phyloP scores from a whole-genome alignment of 37 sponge, comb jelly and placozoan genomes.

The Beroe ovata region DNA sequence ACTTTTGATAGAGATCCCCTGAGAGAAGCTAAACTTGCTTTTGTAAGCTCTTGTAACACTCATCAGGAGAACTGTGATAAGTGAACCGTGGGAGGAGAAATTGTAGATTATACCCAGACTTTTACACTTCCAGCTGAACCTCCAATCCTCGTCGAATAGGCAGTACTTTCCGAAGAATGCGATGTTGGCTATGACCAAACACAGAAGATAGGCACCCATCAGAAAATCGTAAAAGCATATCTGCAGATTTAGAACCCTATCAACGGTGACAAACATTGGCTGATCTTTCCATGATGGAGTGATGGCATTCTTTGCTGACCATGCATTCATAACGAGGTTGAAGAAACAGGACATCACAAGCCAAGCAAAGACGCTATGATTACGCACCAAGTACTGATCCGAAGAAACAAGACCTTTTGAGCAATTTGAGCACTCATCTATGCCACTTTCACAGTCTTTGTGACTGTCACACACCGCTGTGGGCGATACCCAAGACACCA shows the following conservation, averaged over 20 bases:
- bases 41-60: constrained; percentile 22
- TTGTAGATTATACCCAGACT: constrained; percentile 18
- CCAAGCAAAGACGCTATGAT: background rate
- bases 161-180: background rate
- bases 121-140: background rate
- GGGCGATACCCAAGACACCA: background rate
- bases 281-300: background rate
- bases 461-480: background rate
- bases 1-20: background rate
- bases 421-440: constrained; percentile 15
- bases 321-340: background rate
- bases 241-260: background rate
- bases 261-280: background rate
- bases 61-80: background rate
- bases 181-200: background rate
- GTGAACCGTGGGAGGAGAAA: constrained; percentile 34
- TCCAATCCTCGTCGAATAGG: background rate
- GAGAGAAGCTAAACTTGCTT: background rate
- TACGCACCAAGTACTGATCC: constrained; percentile 5
- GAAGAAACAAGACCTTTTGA: background rate
- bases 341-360: background rate
- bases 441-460: constrained; percentile 45
- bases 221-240: background rate
- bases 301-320: background rate
- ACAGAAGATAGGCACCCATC: background rate